Evolutionary conservation across 2,113 vertebrate genomes (phyloP).

Genomic region (Plestiodon gilberti): DNA sequence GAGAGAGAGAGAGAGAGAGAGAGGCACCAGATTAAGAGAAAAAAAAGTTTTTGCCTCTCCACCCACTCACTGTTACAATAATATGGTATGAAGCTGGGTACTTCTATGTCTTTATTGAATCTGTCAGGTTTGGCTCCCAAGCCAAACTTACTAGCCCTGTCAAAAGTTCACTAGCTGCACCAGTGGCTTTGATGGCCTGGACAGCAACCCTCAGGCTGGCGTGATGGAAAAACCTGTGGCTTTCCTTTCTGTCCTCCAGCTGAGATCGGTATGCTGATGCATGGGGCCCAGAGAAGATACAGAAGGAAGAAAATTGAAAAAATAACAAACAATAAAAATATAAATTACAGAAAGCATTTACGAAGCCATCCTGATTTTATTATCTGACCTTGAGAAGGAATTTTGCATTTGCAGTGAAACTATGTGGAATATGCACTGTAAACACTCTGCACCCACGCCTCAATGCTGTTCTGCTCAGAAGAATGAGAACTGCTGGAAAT

Average conservation of each 20-base stretch:
- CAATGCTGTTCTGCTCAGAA: conserved; percentile 50
- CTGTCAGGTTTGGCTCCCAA: conserved; percentile 67
- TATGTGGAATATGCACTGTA: conserved; percentile 66
- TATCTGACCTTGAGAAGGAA: conserved; percentile 74
- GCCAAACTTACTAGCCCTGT: conserved; percentile 64
- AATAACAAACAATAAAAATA: conserved; percentile 76
- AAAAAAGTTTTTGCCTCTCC: conserved; percentile 52
- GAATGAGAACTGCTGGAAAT: conserved; percentile 22
- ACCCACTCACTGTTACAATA: conserved; percentile 54
- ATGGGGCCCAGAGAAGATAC: conserved; percentile 68
- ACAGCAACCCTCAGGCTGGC: conserved; percentile 54
- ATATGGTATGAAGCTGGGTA: conserved; percentile 61
- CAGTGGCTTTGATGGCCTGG: conserved; percentile 66
- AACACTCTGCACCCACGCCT: conserved; percentile 58
- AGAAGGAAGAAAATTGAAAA: conserved; percentile 74
- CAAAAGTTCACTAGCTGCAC: conserved; percentile 73
- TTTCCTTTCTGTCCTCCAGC: conserved; percentile 72
- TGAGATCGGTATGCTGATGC: conserved; percentile 74
- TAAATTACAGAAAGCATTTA: conserved; percentile 69
- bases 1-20: conserved; percentile 28
- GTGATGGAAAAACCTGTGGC: conserved; percentile 68
- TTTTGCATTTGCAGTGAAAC: conserved; percentile 69
- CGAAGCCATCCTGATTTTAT: conserved; percentile 73
- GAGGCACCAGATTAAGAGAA: conserved; percentile 56
- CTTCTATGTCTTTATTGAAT: conserved; percentile 66